Evolutionary conservation across 2,888 invertebrate genomes (phyloP), one percentile per base, ranked within the genome.

Genomic region (Eupithecia pulchellata): DNA sequence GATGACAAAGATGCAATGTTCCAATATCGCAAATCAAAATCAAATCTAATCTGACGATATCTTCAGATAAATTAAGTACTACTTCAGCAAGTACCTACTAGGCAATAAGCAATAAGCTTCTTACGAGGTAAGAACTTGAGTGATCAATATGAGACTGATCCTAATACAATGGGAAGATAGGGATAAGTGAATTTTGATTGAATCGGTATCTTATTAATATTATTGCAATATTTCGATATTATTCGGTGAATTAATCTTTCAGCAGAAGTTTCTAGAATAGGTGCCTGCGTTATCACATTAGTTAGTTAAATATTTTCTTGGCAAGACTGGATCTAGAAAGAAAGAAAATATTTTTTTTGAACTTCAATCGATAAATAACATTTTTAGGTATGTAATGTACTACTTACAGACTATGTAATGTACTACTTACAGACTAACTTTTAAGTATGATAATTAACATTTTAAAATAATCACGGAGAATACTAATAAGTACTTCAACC

Each of bases 171-270:
- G 29, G 72, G 71, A 71, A 73, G 73, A 73, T 39, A 64, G 64
- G 71, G 73, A 75, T 75, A 69, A 77, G 75, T 75, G 71, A 65
- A 58, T 60, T 58, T 67, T 11, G 71, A 74, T 72, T 68, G 66
- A 65, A 73, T 68, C 30, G 11, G 29, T 57, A 42, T 57, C 55
- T 36, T 55, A 34, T 34, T 34, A 65, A 36, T 17, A 27, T 57
- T 55, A 65, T 65, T n/a, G n/a, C 60, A 32, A 60, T 60, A 32
- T 60, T 57, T 57, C 6, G n/a, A 29, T 29, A 57, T 57, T 57
- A 57, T 6, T 57, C 17, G 17, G 29, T 57, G 2, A 52, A 25
- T 52, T 9, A 52, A 29, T 57, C 5, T 57, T 29, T 57, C 27
- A 29, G 29, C 27, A 6, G 6, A 29, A 57, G 1, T 57, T 47